A percentile compares a stretch with the other conserved stretches of the same genome.
phyloP scores from a whole-genome alignment of 2,888 invertebrate genomes.

The Agonopterix alstromeriana region DNA sequence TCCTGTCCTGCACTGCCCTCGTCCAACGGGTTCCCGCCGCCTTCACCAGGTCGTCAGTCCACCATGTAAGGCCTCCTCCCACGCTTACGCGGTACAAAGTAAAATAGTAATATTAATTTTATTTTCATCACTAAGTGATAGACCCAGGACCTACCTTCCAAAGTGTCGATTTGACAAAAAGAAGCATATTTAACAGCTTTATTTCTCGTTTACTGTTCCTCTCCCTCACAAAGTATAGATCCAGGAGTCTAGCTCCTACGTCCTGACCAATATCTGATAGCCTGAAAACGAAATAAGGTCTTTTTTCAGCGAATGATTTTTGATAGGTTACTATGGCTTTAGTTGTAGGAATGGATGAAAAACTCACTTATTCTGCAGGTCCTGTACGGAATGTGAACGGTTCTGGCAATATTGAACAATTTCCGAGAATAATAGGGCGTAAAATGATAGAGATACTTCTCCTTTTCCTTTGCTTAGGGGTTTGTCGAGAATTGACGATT shows the following conservation, averaged over 20 bases:
- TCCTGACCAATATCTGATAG: slow-evolving; percentile 96
- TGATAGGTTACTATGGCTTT: neutral
- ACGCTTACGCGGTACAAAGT: too few species aligned
- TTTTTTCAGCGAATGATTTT: neutral
- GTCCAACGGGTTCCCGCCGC: too few species aligned
- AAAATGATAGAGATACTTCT: slow-evolving; percentile 94
- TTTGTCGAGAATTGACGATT: slow-evolving; percentile 91
- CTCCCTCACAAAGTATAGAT: slow-evolving; percentile 95
- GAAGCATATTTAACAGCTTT: slow-evolving; percentile 93
- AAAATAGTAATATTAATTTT: too few species aligned
- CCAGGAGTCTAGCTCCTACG: slow-evolving; percentile 95
- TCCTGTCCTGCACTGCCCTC: too few species aligned
- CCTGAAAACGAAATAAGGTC: slow-evolving; percentile 69
- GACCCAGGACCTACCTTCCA: slow-evolving; percentile 86
- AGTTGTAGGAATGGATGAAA: neutral
- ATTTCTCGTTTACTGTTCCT: slow-evolving; percentile 96
- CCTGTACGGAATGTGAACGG: slow-evolving; percentile 95
- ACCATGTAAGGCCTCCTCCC: too few species aligned
- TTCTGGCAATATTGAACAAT: slow-evolving; percentile 99
- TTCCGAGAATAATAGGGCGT: slow-evolving; percentile 97
- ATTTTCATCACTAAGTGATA: too few species aligned
- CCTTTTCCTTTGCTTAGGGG: slow-evolving; percentile 94
- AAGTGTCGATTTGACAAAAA: slow-evolving; percentile 96
- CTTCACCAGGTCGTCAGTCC: too few species aligned
- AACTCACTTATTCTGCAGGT: slow-evolving; percentile 92